Percentiles rank a stretch among this genome's conserved stretches.
Evolutionary conservation across 2,888 invertebrate genomes (phyloP).

Genomic region (Meganola albula): DNA sequence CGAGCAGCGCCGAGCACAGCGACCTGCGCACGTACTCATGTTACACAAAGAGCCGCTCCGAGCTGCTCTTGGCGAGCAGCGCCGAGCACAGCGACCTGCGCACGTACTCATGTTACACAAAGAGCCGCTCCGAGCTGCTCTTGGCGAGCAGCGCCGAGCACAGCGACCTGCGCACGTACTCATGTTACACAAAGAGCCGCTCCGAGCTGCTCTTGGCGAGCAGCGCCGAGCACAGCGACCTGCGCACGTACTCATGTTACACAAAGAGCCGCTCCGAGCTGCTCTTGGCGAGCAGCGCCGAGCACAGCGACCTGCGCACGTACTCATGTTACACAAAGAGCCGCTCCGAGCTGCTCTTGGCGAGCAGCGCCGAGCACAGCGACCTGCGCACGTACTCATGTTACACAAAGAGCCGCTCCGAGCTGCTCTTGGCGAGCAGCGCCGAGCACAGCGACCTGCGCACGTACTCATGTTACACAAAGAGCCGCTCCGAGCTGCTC

Average conservation of each 20-base stretch:
- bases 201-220: conserved; percentile 89
- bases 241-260: conserved; percentile 85
- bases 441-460: conserved; percentile 87
- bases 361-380: conserved; percentile 72
- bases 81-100: conserved; percentile 81
- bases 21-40: no score
- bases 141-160: conserved; percentile 95
- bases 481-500: conserved; percentile 84
- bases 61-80: conserved; percentile 78
- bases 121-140: conserved; percentile 86
- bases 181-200: conserved; percentile 74
- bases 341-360: conserved; percentile 78
- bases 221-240: conserved; percentile 88
- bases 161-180: conserved; percentile 87
- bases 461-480: conserved; percentile 82
- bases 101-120: no score
- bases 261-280: conserved; percentile 84
- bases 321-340: conserved; percentile 87
- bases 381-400: conserved; percentile 89
- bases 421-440: conserved; percentile 91
- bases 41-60: conserved; percentile 82
- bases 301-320: no score
- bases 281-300: conserved; percentile 98
- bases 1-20: conserved; percentile 97
- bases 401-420: conserved; percentile 88